These are phyloP conservation scores for Rhegmatorhina hoffmannsi DNA, from an alignment of 2,113 vertebrate species.

Conservation along the genomic window DNA sequence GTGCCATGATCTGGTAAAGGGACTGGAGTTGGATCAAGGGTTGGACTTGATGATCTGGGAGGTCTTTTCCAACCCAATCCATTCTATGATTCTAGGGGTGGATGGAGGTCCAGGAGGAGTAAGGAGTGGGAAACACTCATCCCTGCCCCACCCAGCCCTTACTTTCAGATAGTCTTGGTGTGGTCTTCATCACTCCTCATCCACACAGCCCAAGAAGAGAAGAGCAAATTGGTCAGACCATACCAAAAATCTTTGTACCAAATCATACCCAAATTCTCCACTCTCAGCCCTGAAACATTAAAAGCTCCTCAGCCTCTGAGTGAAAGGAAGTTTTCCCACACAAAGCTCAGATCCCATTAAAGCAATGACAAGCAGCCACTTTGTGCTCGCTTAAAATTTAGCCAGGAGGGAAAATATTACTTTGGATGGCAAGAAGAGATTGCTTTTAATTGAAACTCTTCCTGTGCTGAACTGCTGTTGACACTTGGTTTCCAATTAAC, in stretches of 20 bases:
- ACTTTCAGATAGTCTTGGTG: neutral
- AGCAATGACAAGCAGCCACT: conserved; percentile 44
- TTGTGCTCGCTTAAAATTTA: conserved; percentile 56
- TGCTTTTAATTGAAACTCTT: conserved; percentile 45
- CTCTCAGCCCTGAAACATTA: neutral
- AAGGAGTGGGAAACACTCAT: neutral
- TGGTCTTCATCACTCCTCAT: neutral
- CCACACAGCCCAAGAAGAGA: neutral
- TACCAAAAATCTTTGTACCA: neutral
- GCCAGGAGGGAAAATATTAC: conserved; percentile 51
- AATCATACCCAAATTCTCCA: neutral
- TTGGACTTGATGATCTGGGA: too few relatives aligned
- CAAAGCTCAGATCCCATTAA: conserved; percentile 47
- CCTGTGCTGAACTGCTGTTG: neutral
- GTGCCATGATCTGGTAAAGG: too few relatives aligned
- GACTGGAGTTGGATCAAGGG: too few relatives aligned
- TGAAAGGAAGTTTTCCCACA: conserved; percentile 49
- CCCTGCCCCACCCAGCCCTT: neutral
- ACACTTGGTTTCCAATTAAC: conserved; percentile 48
- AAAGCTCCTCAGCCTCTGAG: conserved; percentile 14
- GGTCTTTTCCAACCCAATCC: too few relatives aligned
- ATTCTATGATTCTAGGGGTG: too few relatives aligned
- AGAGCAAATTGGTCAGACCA: neutral
- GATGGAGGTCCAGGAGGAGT: neutral
- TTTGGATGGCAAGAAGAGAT: conserved; percentile 11